Conservation (phyloP, 2,113 vertebrate species). For the Bufo gargarizans region DNA sequence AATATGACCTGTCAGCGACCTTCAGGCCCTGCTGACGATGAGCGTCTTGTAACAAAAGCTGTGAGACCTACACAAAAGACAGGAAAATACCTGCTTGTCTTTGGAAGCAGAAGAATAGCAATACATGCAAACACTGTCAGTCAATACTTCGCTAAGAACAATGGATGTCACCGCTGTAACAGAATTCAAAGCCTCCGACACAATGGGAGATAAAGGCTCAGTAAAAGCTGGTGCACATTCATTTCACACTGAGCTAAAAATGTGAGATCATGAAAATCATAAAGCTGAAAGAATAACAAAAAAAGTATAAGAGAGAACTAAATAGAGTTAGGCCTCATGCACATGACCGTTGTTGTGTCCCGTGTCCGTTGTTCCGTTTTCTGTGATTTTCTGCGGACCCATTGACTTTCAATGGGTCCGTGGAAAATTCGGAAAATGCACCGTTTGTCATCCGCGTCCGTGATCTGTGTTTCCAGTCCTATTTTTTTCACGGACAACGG, state of each 20-base stretch:
- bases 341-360: too few relatives aligned
- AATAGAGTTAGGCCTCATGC: too few relatives aligned
- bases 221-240: not conserved
- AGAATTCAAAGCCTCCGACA: not conserved
- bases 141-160: not conserved
- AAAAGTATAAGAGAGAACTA: not conserved
- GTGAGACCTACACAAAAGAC: constrained; percentile 10
- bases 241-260: not conserved
- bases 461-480: too few relatives aligned
- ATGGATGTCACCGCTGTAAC: not conserved
- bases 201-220: not conserved
- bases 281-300: not conserved
- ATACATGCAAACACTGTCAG: constrained; percentile 33
- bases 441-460: too few relatives aligned
- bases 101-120: not conserved
- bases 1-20: constrained; percentile 18
- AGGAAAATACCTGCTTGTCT: constrained; percentile 30
- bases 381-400: too few relatives aligned
- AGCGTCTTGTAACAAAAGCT: constrained; percentile 24
- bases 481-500: too few relatives aligned
- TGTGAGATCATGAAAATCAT: not conserved
- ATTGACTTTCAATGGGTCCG: too few relatives aligned
- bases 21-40: not conserved
- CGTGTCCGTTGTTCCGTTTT: too few relatives aligned
- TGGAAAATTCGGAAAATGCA: too few relatives aligned